These are phyloP conservation scores for Epinephelus awoara DNA, from an alignment of 2,797 vertebrate species.

Conservation along the genomic window DNA sequence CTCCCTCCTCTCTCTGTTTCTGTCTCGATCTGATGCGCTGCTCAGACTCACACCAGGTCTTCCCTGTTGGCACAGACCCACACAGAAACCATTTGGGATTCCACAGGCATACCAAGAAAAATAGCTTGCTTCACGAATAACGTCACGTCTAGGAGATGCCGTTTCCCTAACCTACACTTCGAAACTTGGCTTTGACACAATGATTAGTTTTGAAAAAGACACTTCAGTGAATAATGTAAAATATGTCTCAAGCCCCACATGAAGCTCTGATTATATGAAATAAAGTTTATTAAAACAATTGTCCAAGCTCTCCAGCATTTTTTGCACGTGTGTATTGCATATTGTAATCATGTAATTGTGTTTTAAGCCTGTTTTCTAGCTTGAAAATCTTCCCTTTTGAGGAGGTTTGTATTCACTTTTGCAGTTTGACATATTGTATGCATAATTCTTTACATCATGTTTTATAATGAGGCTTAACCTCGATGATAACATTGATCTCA, in stretches of 20 bases:
- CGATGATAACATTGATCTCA: too few species aligned
- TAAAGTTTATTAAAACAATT: not conserved
- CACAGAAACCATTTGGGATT: constrained; percentile 65
- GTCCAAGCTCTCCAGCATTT: not conserved
- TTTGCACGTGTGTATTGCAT: not conserved
- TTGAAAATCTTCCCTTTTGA: not conserved
- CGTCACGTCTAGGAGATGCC: not conserved
- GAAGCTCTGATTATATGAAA: not conserved
- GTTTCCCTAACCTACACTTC: not conserved
- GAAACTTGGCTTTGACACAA: constrained; percentile 21
- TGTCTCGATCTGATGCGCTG: constrained; percentile 16
- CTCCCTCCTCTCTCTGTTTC: constrained; percentile 35
- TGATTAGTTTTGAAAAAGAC: not conserved
- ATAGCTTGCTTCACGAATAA: not conserved
- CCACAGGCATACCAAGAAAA: constrained; percentile 23
- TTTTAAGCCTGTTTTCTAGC: not conserved
- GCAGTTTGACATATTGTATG: not conserved
- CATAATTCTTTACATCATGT: not conserved
- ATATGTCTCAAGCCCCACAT: not conserved
- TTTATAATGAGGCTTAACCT: not conserved
- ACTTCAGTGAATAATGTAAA: not conserved
- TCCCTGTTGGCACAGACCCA: constrained; percentile 53
- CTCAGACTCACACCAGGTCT: constrained; percentile 17
- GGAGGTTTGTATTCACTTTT: not conserved
- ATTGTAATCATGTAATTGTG: not conserved